Base-by-base conservation (phyloP, 35 echinoderm and acorn worm species). In the Chiridota heheva region DNA sequence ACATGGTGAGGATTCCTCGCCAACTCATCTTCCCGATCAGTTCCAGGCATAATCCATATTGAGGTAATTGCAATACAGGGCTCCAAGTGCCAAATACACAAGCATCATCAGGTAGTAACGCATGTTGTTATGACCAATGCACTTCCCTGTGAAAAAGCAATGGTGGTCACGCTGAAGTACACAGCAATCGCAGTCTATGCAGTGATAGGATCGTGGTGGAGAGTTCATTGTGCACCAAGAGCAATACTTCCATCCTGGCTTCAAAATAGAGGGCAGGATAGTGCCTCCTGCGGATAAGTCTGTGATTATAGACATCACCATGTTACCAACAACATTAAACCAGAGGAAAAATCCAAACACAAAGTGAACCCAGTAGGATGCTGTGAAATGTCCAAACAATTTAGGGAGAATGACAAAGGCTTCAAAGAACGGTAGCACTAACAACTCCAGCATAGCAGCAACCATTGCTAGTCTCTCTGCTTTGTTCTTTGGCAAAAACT, bases 101-200 rank as follows among this genome's bases (percentile, higher is more conserved):
- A 98, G 37, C 41, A 81, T 78, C 84, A 98, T 81, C 42, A 98
- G 51, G 67, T 89, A 98, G 73, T 81, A 98, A 3, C 95, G 95
- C 2, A 88, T 64, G 47, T 98, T 98, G 67, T 81, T 78, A 67
- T 92, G 69, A 26, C 95, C 95, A 2, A 98, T 62, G 44, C 95
- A 98, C 22, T 81, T 91, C 15, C 95, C 95, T 1, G 86, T 87
- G 40, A 92, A 98, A 7, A 91, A 31, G 35, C 95, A 98, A 48
- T 98, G 95, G 68, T 98, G 95, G 66, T 98, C 95, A 6, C 95
- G 69, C 33, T 92, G 87, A 25, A 98, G 32, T 17, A 98, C 74
- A 46, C 95, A 98, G 4, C 28, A 59, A 2, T 85, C 74, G 48
- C 95, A 98, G 18, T 68, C 42, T 68, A 57, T 66, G 48, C 95